These are phyloP conservation scores for Drosophila rhopaloa DNA, from an alignment of 1,140 invertebrate species.

Conservation along the genomic window DNA sequence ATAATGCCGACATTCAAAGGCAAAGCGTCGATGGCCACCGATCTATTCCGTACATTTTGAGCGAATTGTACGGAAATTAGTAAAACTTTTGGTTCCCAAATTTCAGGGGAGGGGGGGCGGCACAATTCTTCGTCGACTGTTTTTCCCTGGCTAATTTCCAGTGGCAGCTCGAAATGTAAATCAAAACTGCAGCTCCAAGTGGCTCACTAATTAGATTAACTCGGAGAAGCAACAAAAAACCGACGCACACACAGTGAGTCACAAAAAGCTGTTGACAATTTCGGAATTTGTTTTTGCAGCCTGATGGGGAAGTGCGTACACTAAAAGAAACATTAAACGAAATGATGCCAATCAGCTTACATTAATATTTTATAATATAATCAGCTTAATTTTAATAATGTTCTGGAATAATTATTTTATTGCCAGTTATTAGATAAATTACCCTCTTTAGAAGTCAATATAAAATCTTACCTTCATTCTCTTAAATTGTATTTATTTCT, in stretches of 20 bases:
- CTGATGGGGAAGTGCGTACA: constrained; percentile 9
- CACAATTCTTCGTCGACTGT: not conserved
- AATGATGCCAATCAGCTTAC: too few species aligned
- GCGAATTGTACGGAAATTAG: constrained; percentile 70
- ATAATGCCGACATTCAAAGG: constrained; percentile 43
- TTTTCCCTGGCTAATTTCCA: constrained; percentile 46
- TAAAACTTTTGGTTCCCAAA: constrained; percentile 38
- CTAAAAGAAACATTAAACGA: not conserved
- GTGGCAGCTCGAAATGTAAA: constrained; percentile 63
- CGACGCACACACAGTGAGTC: constrained; percentile 26
- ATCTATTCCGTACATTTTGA: constrained; percentile 53
- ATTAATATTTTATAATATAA: too few species aligned
- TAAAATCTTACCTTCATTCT: too few species aligned
- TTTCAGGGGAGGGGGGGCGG: not conserved
- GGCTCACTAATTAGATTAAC: constrained; percentile 75
- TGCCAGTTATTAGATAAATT: too few species aligned
- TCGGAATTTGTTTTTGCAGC: constrained; percentile 21
- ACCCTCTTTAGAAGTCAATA: too few species aligned
- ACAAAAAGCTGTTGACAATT: constrained; percentile 70
- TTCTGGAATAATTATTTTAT: too few species aligned
- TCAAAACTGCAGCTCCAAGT: constrained; percentile 70
- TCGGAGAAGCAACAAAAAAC: constrained; percentile 19
- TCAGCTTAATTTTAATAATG: too few species aligned
- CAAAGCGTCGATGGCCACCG: constrained; percentile 10
- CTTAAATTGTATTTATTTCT: too few species aligned